Evolutionary conservation across 2,797 vertebrate genomes (phyloP).

Genomic region (Acanthiza pusilla): DNA sequence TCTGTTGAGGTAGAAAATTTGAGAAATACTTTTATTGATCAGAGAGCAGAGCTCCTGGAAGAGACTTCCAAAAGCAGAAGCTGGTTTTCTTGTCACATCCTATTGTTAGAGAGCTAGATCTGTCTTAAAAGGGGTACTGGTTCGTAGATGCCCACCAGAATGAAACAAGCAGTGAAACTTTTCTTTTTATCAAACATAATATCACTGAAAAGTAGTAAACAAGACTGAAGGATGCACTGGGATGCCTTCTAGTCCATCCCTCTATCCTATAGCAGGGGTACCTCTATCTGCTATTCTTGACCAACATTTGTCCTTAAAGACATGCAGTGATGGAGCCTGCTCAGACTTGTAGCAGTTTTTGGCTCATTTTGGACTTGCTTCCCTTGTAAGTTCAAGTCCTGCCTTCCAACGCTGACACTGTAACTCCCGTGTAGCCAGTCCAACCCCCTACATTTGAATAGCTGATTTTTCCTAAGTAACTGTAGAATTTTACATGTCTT

Average conservation of each 20-base stretch:
- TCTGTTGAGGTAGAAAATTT: neutral
- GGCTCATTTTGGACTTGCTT: neutral
- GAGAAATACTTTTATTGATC: neutral
- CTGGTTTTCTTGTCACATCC: neutral
- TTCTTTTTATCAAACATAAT: neutral
- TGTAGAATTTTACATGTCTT: conserved; percentile 13
- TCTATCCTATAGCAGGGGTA: rapidly evolving
- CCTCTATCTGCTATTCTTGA: neutral
- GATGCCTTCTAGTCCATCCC: neutral
- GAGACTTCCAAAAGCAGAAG: neutral
- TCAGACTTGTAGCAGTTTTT: neutral
- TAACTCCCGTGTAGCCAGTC: neutral
- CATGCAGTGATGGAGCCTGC: neutral
- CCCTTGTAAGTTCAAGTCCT: neutral
- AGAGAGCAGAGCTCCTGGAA: neutral
- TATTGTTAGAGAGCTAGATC: neutral
- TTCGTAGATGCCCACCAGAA: neutral
- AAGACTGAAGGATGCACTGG: neutral
- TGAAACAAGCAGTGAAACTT: neutral
- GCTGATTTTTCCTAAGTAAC: conserved; percentile 1
- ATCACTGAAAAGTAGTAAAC: neutral
- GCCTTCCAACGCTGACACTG: neutral
- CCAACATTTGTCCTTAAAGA: neutral
- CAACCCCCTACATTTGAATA: neutral
- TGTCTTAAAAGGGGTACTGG: neutral